These are phyloP conservation scores for Helobdella robusta DNA, from an alignment of 2,888 invertebrate species.

Conservation along the genomic window DNA sequence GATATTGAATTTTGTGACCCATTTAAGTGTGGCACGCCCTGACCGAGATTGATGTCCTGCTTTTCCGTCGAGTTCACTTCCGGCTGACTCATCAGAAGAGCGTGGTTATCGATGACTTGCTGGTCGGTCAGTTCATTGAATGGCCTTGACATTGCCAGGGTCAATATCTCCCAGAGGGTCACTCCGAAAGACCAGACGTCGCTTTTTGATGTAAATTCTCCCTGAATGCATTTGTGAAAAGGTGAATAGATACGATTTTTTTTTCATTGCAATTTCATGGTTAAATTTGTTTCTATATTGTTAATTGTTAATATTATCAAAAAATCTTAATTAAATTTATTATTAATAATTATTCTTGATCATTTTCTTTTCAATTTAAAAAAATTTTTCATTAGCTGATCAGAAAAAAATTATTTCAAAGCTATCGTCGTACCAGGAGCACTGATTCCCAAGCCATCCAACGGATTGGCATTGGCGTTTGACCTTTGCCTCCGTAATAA, in stretches of 20 bases:
- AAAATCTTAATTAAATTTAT: too few relatives aligned
- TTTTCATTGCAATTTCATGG: too few relatives aligned
- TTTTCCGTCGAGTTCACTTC: constrained; percentile 45
- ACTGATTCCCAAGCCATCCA: constrained; percentile 86
- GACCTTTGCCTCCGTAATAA: constrained; percentile 76
- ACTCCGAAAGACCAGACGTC: constrained; percentile 86
- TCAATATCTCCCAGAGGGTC: constrained; percentile 75
- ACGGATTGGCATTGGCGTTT: constrained; percentile 73
- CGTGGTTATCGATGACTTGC: constrained; percentile 71
- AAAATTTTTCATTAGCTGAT: background rate
- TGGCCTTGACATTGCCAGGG: constrained; percentile 66
- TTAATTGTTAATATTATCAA: too few relatives aligned
- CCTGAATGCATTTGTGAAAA: constrained; percentile 53
- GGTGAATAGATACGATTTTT: background rate
- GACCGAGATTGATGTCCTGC: too few relatives aligned
- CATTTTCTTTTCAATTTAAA: too few relatives aligned
- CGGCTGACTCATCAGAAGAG: constrained; percentile 67
- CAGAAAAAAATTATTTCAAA: background rate
- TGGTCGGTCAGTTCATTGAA: constrained; percentile 67
- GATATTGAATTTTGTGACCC: too few relatives aligned
- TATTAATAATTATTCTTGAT: too few relatives aligned
- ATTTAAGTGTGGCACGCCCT: too few relatives aligned
- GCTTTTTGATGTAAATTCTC: constrained; percentile 72
- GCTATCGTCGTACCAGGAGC: too few relatives aligned
- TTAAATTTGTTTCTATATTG: too few relatives aligned